A percentile compares a stretch with the other conserved stretches of the same genome.
These are phyloP conservation scores for Passer montanus DNA, from an alignment of 2,113 vertebrate species.

Conservation along the genomic window DNA sequence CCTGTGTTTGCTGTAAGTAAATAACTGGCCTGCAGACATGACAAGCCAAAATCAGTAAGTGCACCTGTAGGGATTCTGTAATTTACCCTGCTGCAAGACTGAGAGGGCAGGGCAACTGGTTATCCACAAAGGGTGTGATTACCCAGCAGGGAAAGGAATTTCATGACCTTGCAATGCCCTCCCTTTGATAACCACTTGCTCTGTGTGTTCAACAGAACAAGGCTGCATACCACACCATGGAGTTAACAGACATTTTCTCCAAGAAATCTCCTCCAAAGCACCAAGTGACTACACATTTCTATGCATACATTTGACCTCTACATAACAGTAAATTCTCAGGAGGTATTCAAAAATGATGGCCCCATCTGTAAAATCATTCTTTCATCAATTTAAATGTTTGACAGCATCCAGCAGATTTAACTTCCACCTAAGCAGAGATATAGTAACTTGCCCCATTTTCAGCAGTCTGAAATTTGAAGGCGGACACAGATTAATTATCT, in stretches of 20 bases:
- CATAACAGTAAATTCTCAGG: constrained; percentile 29
- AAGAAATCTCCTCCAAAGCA: constrained; percentile 5
- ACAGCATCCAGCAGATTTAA: constrained; percentile 21
- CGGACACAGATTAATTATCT: constrained; percentile 62
- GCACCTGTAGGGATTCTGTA: neutral
- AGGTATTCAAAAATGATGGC: neutral
- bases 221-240: neutral
- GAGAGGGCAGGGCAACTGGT: neutral
- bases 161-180: neutral
- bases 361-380: neutral
- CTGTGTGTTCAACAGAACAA: neutral
- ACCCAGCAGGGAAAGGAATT: constrained; percentile 5
- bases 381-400: constrained; percentile 25
- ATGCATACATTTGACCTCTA: constrained; percentile 8
- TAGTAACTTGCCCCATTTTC: neutral
- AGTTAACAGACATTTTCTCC: constrained; percentile 50
- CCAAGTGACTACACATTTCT: neutral
- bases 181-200: neutral
- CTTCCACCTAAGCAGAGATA: constrained; percentile 12
- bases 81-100: neutral
- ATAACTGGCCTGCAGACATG: neutral
- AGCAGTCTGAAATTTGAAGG: constrained; percentile 34
- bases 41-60: neutral
- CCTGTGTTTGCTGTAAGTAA: neutral
- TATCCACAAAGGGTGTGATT: neutral